Conservation (phyloP, 1,140 invertebrate genomes). For the Rhizoglyphus robini region DNA sequence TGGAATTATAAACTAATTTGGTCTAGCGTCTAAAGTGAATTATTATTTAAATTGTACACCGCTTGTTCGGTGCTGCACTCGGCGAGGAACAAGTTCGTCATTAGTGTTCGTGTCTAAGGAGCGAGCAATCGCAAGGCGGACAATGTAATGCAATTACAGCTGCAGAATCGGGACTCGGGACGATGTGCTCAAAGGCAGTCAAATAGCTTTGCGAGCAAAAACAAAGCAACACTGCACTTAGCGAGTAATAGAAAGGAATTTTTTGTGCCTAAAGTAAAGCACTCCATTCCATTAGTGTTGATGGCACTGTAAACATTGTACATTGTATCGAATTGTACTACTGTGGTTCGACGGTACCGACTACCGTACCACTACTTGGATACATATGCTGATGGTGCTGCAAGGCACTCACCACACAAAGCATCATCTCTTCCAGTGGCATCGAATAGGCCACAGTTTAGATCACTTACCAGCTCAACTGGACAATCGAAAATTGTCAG, state of each 20-base stretch:
- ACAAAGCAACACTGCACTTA: not conserved
- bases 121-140: not conserved
- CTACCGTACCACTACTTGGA: too few relatives aligned
- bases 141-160: not conserved
- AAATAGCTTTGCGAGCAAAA: not conserved
- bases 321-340: too few relatives aligned
- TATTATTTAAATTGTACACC: slow-evolving; percentile 7
- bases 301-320: not conserved
- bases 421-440: too few relatives aligned
- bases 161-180: too few relatives aligned
- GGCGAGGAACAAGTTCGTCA: not conserved
- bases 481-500: not conserved
- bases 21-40: not conserved
- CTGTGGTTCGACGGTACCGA: too few relatives aligned
- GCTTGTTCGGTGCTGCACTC: not conserved
- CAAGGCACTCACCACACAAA: too few relatives aligned
- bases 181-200: too few relatives aligned
- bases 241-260: not conserved
- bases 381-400: too few relatives aligned
- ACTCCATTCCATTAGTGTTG: not conserved
- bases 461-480: too few relatives aligned
- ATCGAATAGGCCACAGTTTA: too few relatives aligned
- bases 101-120: not conserved
- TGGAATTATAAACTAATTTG: slow-evolving; percentile 14
- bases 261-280: not conserved